phyloP scores from a whole-genome alignment of 2,888 invertebrate species.

The Zaprionus bogoriensis region DNA sequence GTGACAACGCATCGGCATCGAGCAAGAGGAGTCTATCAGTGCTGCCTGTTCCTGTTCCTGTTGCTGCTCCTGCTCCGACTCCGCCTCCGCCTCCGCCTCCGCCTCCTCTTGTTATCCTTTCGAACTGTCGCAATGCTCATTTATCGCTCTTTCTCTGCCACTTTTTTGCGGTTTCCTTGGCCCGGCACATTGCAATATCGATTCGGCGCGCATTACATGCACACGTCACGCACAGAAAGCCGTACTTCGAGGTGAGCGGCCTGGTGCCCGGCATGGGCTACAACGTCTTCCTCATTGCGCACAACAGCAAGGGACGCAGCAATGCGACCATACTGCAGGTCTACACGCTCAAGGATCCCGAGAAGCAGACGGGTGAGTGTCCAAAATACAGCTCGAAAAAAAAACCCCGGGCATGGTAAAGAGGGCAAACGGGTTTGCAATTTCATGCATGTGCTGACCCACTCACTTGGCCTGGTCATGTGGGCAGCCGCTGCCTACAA shows the following conservation, averaged over 20 bases:
- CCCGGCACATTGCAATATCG: constrained; percentile 63
- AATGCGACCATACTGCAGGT: constrained; percentile 86
- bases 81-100: constrained; percentile 5
- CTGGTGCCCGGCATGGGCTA: constrained; percentile 88
- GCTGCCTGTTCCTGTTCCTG: neutral
- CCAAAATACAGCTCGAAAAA: constrained; percentile 2
- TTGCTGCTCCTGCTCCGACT: neutral
- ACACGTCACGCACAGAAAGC: constrained; percentile 78
- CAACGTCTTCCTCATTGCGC: constrained; percentile 87
- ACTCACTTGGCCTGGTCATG: neutral
- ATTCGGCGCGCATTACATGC: constrained; percentile 58
- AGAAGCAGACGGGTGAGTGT: constrained; percentile 87
- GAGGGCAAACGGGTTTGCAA: constrained; percentile 44
- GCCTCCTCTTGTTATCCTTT: neutral
- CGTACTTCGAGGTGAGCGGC: constrained; percentile 87
- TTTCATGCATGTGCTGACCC: constrained; percentile 65
- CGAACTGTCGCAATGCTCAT: constrained; percentile 46
- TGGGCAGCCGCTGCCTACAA: constrained; percentile 44
- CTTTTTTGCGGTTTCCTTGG: constrained; percentile 50
- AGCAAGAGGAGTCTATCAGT: neutral
- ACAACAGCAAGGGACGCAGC: constrained; percentile 89
- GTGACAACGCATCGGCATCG: constrained; percentile 32
- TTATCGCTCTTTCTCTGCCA: constrained; percentile 33
- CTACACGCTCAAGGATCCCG: constrained; percentile 89
- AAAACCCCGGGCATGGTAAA: constrained; percentile 28